Conservation (phyloP, 2,797 vertebrate species). For the Lagocephalus sceleratus region DNA sequence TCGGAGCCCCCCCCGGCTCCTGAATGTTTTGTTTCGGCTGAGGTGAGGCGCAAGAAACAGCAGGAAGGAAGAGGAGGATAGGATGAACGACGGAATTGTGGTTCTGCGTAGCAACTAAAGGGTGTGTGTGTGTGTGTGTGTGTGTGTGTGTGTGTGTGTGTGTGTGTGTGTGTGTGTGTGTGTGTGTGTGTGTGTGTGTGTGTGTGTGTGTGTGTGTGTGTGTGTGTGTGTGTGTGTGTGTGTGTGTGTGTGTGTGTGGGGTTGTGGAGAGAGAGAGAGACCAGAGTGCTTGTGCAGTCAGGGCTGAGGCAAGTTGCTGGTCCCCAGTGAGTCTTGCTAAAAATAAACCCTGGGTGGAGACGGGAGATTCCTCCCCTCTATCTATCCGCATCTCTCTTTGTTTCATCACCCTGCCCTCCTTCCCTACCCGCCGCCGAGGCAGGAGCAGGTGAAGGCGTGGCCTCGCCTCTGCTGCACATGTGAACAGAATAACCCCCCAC, state of each 20-base stretch:
- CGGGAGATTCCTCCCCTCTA: slow-evolving; percentile 39
- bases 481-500: too few relatives aligned
- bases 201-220: too few relatives aligned
- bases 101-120: slow-evolving; percentile 6
- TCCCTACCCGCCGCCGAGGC: slow-evolving; percentile 12
- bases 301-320: slow-evolving; percentile 46
- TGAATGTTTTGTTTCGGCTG: slow-evolving; percentile 4
- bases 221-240: too few relatives aligned
- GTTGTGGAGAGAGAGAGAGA: slow-evolving; percentile 15
- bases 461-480: background rate
- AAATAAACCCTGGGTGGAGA: slow-evolving; percentile 67
- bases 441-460: too few relatives aligned
- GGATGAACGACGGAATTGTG: background rate
- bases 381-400: slow-evolving; percentile 39
- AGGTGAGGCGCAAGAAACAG: slow-evolving; percentile 4
- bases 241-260: too few relatives aligned
- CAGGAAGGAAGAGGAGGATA: background rate
- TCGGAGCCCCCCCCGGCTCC: slow-evolving; percentile 16
- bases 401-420: slow-evolving; percentile 23
- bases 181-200: too few relatives aligned
- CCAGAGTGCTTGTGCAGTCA: slow-evolving; percentile 54
- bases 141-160: too few relatives aligned
- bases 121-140: too few relatives aligned
- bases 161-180: too few relatives aligned
- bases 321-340: slow-evolving; percentile 68